These are phyloP conservation scores for Cactoblastis cactorum DNA, from an alignment of 2,888 invertebrate genomes.

Conservation along the genomic window DNA sequence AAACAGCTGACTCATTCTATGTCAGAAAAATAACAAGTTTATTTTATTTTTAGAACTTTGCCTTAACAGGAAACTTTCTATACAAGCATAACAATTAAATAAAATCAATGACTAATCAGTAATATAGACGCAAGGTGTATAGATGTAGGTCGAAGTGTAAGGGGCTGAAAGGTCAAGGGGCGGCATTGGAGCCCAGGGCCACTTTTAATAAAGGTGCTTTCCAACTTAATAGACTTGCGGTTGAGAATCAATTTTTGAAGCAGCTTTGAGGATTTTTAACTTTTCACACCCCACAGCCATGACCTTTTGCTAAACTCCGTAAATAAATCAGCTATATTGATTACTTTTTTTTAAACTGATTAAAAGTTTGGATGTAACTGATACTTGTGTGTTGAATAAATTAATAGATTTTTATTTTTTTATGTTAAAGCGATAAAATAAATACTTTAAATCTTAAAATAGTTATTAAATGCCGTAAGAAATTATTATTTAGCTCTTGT, in stretches of 20 bases:
- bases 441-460: too few species aligned
- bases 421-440: too few species aligned
- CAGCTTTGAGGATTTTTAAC: background rate
- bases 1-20: too few species aligned
- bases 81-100: background rate
- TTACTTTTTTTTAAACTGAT: background rate
- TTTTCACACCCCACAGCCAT: background rate
- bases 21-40: too few species aligned
- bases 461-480: too few species aligned
- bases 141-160: background rate
- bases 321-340: background rate
- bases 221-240: conserved; percentile 4
- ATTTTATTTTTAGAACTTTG: too few species aligned
- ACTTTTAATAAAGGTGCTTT: conserved; percentile 4
- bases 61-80: too few species aligned
- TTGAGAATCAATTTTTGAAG: conserved; percentile 1
- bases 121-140: conserved; percentile 3
- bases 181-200: conserved; percentile 5
- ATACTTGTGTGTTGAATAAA: too few species aligned
- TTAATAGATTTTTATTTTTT: too few species aligned
- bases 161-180: conserved; percentile 14
- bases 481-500: too few species aligned
- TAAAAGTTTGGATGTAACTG: too few species aligned
- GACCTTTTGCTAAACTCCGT: background rate
- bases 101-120: conserved; percentile 4